phyloP scores from a whole-genome alignment of 2,113 vertebrate species.

The Grallaria varia region DNA sequence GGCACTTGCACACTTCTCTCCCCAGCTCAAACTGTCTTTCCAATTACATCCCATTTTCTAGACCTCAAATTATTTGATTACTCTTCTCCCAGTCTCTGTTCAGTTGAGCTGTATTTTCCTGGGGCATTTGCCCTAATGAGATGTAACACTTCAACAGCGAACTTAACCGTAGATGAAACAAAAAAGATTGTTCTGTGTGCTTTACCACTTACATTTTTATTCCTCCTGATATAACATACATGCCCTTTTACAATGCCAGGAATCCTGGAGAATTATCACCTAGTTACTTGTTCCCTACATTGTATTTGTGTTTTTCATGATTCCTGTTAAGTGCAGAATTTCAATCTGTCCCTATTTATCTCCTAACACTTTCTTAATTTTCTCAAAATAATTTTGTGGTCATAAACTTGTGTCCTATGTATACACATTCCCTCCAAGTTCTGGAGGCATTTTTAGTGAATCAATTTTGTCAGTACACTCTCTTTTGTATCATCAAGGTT shows the following conservation, averaged over 20 bases:
- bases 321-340: not conserved
- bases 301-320: not conserved
- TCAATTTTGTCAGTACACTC: not conserved
- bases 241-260: not conserved
- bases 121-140: not conserved
- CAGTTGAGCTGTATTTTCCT: not conserved
- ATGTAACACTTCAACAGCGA: not conserved
- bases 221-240: not conserved
- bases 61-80: not conserved
- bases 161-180: not conserved
- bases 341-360: not conserved
- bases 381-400: not conserved
- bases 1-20: not conserved
- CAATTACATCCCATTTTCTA: not conserved
- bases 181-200: not conserved
- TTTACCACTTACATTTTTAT: not conserved
- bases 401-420: not conserved
- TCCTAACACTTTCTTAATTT: not conserved
- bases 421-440: not conserved
- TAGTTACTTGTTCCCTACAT: not conserved
- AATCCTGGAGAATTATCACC: not conserved
- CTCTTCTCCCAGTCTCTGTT: not conserved
- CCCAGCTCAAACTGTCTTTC: not conserved
- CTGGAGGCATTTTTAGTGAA: not conserved
- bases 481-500: constrained; percentile 30